Evolutionary conservation across 2,888 invertebrate species (phyloP).

Genomic region (Athripsodes cinereus): DNA sequence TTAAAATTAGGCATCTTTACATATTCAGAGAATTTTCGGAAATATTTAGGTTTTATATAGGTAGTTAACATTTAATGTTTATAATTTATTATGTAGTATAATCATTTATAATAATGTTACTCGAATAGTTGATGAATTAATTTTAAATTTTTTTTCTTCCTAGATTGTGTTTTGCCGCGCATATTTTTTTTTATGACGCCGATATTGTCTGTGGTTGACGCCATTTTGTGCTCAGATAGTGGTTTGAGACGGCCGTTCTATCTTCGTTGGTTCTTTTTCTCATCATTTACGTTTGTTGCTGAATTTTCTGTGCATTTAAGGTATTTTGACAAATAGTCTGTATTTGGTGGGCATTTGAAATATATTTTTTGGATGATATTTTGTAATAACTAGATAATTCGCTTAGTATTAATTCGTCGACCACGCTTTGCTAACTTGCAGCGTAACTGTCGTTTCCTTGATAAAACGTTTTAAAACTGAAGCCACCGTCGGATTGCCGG

Average conservation of each 20-base stretch:
- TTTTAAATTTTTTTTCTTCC: no score
- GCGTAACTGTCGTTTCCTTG: not conserved
- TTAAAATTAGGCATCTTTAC: no score
- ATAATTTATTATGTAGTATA: no score
- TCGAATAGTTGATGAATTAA: no score
- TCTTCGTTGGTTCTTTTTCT: conserved; percentile 16
- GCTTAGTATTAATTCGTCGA: not conserved
- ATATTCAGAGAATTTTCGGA: no score
- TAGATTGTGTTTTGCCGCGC: conserved; percentile 8
- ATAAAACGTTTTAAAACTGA: not conserved
- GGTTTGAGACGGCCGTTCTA: conserved; percentile 7
- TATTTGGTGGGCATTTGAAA: not conserved
- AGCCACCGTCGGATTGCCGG: not conserved
- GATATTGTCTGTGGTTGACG: conserved; percentile 12
- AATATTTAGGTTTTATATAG: no score
- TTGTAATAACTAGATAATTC: not conserved
- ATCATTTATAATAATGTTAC: no score
- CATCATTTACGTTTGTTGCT: not conserved
- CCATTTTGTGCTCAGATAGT: conserved; percentile 15
- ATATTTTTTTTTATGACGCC: conserved; percentile 11
- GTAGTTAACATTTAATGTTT: no score
- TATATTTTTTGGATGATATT: not conserved
- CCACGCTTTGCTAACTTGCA: not conserved
- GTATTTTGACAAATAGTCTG: not conserved
- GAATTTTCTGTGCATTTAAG: conserved; percentile 1